Base-by-base conservation (phyloP, 2,888 invertebrate species). In the Cerastis rubricosa region DNA sequence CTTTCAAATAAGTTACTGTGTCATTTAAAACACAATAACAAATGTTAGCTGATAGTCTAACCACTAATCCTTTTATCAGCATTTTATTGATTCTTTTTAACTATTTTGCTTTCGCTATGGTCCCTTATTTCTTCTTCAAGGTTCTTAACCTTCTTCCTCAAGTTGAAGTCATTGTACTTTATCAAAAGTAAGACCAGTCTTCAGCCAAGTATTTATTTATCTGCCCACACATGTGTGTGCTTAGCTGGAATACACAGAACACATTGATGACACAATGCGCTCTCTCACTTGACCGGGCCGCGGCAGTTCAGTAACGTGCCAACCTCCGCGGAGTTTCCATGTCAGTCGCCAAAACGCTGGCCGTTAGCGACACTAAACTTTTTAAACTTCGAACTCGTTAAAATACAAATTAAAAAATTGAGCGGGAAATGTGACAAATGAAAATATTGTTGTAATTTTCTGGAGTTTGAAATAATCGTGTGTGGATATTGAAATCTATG, bases 271-370 rank as follows among this genome's bases (percentile, higher is more conserved):
- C 93, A 95, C 94, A 93, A 93, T 90, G 88, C 91, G 90, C 93
- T 94, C 94, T 94, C 94, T 93, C 90, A 92, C 93, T 94, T 93
- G 93, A 95, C 94, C 94, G 93, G 91, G 90, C 91, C 87, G 78
- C 78, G 83, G 87, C 87, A 77, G 84, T 88, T 90, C 92, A 96
- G 96, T 96, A 94, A 91, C 88, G 91, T 92, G 92, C 93, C 90
- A 92, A 92, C 95, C 90, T 91, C 93, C 91, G 91, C 84, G 81
- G 85, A 81, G 92, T 81, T 83, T 89, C 81, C 93, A 94, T 94
- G 96, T 95, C 92, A 86, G 80, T 73, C 77, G 81, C 68, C 73
- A 81, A 75, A 79, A 84, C 88, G 87, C 88, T 89, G 85, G 89
- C 92, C 91, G 93, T 90, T 91, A 90, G 82, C 90, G 89, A 85